A percentile compares a stretch with the other conserved stretches of the same genome.
Conservation (phyloP, 2,113 vertebrate genomes). For the Rostratula benghalensis region DNA sequence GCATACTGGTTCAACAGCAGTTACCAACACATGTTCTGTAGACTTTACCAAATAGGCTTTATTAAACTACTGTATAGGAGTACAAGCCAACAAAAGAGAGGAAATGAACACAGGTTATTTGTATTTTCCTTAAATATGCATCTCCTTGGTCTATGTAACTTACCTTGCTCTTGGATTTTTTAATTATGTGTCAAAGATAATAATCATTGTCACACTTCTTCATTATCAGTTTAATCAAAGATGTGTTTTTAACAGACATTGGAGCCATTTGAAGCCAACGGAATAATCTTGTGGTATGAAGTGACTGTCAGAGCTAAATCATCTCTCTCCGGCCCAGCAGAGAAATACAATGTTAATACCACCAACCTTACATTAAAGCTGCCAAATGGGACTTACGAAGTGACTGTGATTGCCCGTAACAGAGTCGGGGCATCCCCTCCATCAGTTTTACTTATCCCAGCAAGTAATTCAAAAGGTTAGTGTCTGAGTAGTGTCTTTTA, state of each 20-base stretch:
- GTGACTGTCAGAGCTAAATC: slow-evolving; percentile 66
- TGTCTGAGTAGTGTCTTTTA: background rate
- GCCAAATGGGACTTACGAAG: slow-evolving; percentile 42
- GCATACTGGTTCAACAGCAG: background rate
- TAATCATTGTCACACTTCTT: background rate
- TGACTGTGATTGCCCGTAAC: slow-evolving; percentile 78
- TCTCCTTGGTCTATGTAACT: background rate
- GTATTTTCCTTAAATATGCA: background rate
- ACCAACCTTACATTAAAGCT: slow-evolving; percentile 62
- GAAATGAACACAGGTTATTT: background rate
- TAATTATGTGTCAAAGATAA: background rate
- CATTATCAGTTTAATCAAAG: background rate
- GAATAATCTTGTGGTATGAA: slow-evolving; percentile 80
- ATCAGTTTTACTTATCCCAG: slow-evolving; percentile 72
- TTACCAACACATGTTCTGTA: background rate
- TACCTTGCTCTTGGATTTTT: background rate
- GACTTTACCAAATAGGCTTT: background rate
- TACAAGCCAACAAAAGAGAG: background rate
- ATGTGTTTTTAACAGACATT: slow-evolving; percentile 65
- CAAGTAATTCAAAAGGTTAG: slow-evolving; percentile 71
- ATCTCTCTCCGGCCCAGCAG: background rate
- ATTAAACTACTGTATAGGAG: background rate
- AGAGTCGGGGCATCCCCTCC: slow-evolving; percentile 76
- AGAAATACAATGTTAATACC: slow-evolving; percentile 36
- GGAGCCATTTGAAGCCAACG: slow-evolving; percentile 77